Evolutionary conservation across 2,888 invertebrate genomes (phyloP).

Genomic region (Rotaria socialis): DNA sequence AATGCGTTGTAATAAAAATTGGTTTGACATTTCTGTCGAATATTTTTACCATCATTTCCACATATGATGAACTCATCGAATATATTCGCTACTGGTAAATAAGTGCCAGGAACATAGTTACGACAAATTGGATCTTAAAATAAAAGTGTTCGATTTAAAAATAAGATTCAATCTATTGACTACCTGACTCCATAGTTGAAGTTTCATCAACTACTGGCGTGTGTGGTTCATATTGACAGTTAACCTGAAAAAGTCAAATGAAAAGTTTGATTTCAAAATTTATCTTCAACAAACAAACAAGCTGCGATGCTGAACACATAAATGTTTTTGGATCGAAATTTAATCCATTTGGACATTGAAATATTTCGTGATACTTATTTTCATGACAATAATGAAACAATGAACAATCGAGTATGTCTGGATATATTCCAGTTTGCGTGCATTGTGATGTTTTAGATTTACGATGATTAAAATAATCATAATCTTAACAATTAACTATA

Average conservation of each 20-base stretch:
- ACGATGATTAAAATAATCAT: background rate
- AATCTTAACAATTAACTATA: background rate
- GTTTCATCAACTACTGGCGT: background rate
- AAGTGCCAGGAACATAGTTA: background rate
- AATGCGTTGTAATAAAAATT: background rate
- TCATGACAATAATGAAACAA: conserved; percentile 4
- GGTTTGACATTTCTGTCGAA: background rate
- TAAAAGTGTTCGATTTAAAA: background rate
- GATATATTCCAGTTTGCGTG: background rate
- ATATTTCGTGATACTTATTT: background rate
- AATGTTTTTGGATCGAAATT: background rate
- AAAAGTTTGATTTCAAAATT: background rate
- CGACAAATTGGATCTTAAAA: background rate
- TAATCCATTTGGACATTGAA: background rate
- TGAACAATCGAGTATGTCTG: background rate
- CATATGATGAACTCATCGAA: background rate
- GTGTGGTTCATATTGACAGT: background rate
- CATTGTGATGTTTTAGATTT: background rate
- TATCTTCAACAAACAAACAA: background rate
- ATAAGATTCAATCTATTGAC: background rate
- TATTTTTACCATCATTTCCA: background rate
- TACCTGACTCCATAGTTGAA: background rate
- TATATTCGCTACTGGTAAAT: background rate
- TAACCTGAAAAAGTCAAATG: background rate
- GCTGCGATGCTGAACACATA: background rate